Conservation (phyloP, 2,113 vertebrate genomes). For the Psittacara wagleri region DNA sequence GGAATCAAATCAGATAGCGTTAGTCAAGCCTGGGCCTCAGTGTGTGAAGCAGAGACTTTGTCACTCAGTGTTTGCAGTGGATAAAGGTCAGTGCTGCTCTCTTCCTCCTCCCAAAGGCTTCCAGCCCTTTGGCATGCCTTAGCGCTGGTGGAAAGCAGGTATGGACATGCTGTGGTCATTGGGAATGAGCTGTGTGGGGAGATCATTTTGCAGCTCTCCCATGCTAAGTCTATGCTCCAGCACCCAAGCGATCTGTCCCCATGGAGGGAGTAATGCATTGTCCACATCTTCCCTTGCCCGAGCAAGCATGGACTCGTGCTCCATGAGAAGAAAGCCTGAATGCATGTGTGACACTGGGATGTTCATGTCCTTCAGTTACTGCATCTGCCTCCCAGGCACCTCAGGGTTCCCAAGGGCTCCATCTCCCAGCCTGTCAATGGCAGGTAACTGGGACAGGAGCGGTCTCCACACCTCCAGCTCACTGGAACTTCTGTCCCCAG, state of each 20-base stretch:
- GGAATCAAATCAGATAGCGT: not conserved
- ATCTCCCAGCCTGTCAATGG: not conserved
- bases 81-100: not conserved
- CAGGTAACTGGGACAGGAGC: not conserved
- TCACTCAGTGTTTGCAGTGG: not conserved
- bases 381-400: not conserved
- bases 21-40: not conserved
- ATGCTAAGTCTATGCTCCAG: not conserved
- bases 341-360: accelerated
- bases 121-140: not conserved
- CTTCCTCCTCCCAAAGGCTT: not conserved
- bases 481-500: not conserved
- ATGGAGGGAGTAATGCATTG: not conserved
- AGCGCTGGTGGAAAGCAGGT: not conserved
- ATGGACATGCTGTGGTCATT: not conserved
- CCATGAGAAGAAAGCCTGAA: not conserved
- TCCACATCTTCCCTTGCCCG: not conserved
- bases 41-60: not conserved
- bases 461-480: not conserved
- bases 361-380: not conserved
- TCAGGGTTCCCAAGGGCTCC: not conserved
- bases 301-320: not conserved
- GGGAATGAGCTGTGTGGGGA: not conserved
- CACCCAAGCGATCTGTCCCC: not conserved
- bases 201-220: not conserved